Base-by-base conservation (phyloP, 2,888 invertebrate species). In the Volucella inanis region DNA sequence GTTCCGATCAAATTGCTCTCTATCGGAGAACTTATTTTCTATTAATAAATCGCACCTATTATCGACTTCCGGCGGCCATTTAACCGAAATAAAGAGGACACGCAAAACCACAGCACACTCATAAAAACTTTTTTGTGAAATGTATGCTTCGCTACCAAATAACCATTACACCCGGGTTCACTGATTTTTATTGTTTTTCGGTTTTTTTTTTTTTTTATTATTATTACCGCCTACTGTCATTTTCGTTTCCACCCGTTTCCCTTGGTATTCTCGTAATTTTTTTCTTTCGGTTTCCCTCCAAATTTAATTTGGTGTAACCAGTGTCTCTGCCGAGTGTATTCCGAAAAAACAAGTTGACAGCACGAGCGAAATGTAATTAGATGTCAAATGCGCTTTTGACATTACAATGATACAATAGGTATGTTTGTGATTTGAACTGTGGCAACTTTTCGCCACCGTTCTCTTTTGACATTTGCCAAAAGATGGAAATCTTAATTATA, bases 31-130 rank as follows among this genome's bases (percentile, higher is more conserved):
- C 52, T 43, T 43, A 45, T 61, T 59, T 14, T 41, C 45, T 68
- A 68, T 68, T 76, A 68, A 68, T 70, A 57, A 77, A 77, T 77
- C 68, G 67, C 68, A 54, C 61, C 61, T 55, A 62, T 77, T 70
- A 70, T 14, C 10, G 2, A 77, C 62, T 70, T 77, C 77, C 77
- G 77, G 70, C 49, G 55, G 77, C 55, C 77, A 77, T 77, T 70
- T 62, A 62, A 70, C 55, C 39, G 52, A 67, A 59, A 75, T 22
- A 41, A 67, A 45, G 31, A 3, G 31, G 31, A 31, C 4, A 6
- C 31, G 6, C 31, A 31, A 4, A 31, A 31, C 31, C 49, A 49
- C 18, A 38, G 38, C 3, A 41, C 12, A 22, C 49, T 49, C 14
- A 45, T 45, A n/a, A 12, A 8, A 61, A 31, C 31, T 6, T 31